Conservation (phyloP, 2,113 vertebrate species). For the Forbesichthys papilliferus region DNA sequence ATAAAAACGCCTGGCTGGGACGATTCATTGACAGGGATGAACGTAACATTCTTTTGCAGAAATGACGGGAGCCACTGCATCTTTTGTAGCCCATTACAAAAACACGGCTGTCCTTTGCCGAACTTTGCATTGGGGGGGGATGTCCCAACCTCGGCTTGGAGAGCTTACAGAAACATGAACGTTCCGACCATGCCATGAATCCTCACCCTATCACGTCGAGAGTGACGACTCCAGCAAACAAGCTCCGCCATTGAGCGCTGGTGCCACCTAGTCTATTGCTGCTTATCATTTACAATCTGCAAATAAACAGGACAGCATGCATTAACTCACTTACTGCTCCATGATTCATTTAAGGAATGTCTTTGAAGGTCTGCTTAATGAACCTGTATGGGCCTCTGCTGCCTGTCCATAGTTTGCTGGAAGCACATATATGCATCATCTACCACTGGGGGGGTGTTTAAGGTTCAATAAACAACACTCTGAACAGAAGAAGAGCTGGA, state of each 20-base stretch:
- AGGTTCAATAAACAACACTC: conserved; percentile 12
- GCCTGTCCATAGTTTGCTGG: conserved; percentile 39
- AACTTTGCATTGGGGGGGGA: conserved; percentile 22
- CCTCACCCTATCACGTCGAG: conserved; percentile 65
- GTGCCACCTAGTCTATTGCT: conserved; percentile 76
- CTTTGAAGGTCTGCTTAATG: conserved; percentile 76
- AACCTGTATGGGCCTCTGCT: conserved; percentile 52
- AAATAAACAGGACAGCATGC: conserved; percentile 78
- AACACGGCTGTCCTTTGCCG: conserved; percentile 54
- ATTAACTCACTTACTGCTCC: conserved; percentile 76
- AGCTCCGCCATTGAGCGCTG: conserved; percentile 62
- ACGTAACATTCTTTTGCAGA: conserved; percentile 47
- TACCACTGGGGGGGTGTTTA: conserved; percentile 1
- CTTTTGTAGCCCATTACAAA: conserved; percentile 49
- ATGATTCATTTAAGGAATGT: conserved; percentile 77
- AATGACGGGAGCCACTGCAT: conserved; percentile 48
- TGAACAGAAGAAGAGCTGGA: neutral
- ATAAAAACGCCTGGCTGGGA: conserved; percentile 56
- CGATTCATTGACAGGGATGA: conserved; percentile 61
- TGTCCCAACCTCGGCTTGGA: conserved; percentile 49
- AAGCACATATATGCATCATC: conserved; percentile 28
- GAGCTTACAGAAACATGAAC: conserved; percentile 56
- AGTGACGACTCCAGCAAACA: conserved; percentile 68
- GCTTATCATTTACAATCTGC: conserved; percentile 79
- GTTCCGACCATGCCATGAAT: conserved; percentile 65